These are phyloP conservation scores for Cerceris rybyensis DNA, from an alignment of 2,888 invertebrate genomes.

Conservation along the genomic window DNA sequence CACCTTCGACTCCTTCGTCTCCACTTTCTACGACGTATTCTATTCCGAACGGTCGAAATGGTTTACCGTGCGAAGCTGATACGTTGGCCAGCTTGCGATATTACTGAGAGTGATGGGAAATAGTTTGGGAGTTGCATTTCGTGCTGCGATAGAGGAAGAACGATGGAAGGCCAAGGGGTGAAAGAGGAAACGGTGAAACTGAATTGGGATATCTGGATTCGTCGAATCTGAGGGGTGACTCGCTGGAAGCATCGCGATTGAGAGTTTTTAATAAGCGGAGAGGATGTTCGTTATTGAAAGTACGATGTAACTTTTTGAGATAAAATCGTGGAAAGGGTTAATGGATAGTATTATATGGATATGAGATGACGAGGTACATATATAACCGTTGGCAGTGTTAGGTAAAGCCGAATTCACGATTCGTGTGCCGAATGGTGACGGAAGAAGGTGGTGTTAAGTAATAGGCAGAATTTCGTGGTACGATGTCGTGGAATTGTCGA, in stretches of 20 bases:
- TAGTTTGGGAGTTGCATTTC: slow-evolving; percentile 19
- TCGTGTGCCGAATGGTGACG: too few relatives aligned
- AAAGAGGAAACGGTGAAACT: slow-evolving; percentile 16
- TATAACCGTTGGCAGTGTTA: background rate
- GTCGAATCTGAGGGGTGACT: background rate
- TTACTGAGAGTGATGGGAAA: slow-evolving; percentile 35
- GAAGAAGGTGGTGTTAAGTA: background rate
- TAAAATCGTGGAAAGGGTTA: slow-evolving; percentile 42
- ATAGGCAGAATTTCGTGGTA: background rate
- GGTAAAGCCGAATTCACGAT: too few relatives aligned
- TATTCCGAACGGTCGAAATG: slow-evolving; percentile 13
- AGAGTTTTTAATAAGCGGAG: slow-evolving; percentile 6
- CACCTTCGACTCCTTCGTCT: slow-evolving; percentile 6
- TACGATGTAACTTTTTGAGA: slow-evolving; percentile 29
- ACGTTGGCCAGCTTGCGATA: slow-evolving; percentile 27
- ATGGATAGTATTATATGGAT: slow-evolving; percentile 27
- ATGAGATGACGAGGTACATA: slow-evolving; percentile 28
- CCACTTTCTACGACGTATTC: slow-evolving; percentile 19
- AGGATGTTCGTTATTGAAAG: slow-evolving; percentile 27
- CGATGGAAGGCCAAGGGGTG: background rate
- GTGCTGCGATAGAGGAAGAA: background rate
- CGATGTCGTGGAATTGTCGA: too few relatives aligned
- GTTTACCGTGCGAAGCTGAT: slow-evolving; percentile 31
- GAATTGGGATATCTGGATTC: slow-evolving; percentile 3
- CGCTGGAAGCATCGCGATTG: slow-evolving; percentile 1